Evolutionary conservation across 2,888 invertebrate species (phyloP).

Genomic region (Myathropa florea): DNA sequence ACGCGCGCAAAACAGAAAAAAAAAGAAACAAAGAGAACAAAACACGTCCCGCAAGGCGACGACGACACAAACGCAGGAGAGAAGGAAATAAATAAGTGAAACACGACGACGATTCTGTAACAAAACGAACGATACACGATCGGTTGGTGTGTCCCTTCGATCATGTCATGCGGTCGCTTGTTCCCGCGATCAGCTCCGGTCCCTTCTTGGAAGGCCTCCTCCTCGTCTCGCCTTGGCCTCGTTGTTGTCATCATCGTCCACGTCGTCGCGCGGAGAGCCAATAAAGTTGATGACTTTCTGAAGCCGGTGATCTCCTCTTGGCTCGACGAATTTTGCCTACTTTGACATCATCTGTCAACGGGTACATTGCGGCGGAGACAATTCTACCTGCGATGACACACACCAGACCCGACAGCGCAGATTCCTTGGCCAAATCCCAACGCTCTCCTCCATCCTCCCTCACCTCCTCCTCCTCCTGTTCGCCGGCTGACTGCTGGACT

Average conservation of each 20-base stretch:
- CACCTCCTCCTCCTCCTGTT: no score
- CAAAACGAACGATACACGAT: conserved; percentile 71
- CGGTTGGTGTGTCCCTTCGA: conserved; percentile 66
- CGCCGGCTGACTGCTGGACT: no score
- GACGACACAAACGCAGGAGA: conserved; percentile 21
- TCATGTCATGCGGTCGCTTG: conserved; percentile 66
- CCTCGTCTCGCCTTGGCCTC: background rate
- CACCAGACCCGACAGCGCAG: conserved; percentile 42
- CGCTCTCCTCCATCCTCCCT: no score
- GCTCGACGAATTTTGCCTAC: conserved; percentile 63
- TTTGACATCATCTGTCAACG: conserved; percentile 70
- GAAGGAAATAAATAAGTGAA: conserved; percentile 44
- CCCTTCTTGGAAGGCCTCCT: background rate
- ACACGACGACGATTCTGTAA: conserved; percentile 62
- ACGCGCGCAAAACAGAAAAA: no score
- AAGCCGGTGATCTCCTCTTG: conserved; percentile 27
- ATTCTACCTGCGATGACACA: conserved; percentile 54
- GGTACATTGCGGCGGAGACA: conserved; percentile 57
- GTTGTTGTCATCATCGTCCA: background rate
- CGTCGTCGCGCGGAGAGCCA: conserved; percentile 3
- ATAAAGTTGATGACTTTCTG: conserved; percentile 59
- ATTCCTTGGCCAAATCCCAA: conserved; percentile 15
- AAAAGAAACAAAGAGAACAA: background rate
- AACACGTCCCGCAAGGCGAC: conserved; percentile 5
- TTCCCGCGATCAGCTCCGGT: background rate